Conservation (phyloP, 2,888 invertebrate species). For the Melikaiella ostensackeni region DNA sequence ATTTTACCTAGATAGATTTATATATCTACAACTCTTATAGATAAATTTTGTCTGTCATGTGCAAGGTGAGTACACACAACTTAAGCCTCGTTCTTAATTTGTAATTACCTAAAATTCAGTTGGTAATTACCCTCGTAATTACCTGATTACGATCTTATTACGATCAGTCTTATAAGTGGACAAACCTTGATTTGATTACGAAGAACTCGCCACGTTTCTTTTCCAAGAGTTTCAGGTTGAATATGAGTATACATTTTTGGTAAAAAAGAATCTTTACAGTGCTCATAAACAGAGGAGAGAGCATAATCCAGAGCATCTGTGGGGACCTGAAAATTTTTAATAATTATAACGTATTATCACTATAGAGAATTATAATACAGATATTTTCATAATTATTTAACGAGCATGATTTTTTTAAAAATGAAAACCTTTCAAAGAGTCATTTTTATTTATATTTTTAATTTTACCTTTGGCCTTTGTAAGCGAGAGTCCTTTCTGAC, state of each 20-base stretch:
- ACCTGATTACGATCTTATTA: too few species aligned
- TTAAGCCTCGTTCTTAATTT: too few species aligned
- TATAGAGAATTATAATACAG: too few species aligned
- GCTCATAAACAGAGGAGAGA: conserved; percentile 84
- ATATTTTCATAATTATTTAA: too few species aligned
- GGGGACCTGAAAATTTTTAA: conserved; percentile 78
- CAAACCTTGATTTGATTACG: conserved; percentile 78
- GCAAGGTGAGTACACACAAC: too few species aligned
- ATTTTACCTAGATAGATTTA: not conserved
- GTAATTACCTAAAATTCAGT: too few species aligned
- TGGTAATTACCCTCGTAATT: too few species aligned
- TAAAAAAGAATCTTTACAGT: conserved; percentile 79
- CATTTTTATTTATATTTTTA: not conserved
- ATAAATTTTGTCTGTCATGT: too few species aligned
- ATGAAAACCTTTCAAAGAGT: too few species aligned
- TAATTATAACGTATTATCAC: not conserved
- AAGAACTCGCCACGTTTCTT: conserved; percentile 83
- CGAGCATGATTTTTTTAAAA: too few species aligned
- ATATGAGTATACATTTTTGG: conserved; percentile 79
- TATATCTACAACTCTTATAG: not conserved
- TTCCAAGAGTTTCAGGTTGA: conserved; percentile 84
- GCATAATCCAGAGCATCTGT: conserved; percentile 85
- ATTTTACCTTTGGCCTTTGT: conserved; percentile 61
- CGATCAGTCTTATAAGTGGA: not conserved
- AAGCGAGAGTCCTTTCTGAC: conserved; percentile 76